phyloP scores from a whole-genome alignment of 2,888 invertebrate genomes.

The Lithophane socia region DNA sequence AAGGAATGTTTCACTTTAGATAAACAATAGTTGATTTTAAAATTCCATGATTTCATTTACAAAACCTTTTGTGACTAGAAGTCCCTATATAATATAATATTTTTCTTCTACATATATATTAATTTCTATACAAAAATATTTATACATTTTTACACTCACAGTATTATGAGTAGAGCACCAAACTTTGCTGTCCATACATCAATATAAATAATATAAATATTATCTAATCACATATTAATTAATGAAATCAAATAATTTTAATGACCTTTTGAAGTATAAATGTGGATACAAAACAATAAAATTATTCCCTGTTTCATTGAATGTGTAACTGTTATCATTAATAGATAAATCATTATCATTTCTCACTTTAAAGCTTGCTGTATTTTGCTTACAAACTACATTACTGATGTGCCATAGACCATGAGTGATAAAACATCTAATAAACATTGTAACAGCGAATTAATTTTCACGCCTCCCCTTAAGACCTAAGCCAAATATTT shows the following conservation, averaged over 20 bases:
- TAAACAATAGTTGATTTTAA: constrained; percentile 18
- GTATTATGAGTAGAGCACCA: constrained; percentile 54
- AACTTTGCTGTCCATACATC: constrained; percentile 40
- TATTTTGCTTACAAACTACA: constrained; percentile 48
- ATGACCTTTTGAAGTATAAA: constrained; percentile 6
- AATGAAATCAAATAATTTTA: constrained; percentile 17
- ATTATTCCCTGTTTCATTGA: constrained; percentile 48
- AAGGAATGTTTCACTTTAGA: constrained; percentile 55
- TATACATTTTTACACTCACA: constrained; percentile 52
- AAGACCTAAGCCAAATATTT: no score
- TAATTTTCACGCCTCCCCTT: no score
- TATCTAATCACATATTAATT: constrained; percentile 29
- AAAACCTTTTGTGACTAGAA: constrained; percentile 64
- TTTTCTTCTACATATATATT: constrained; percentile 41
- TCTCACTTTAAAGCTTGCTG: constrained; percentile 49
- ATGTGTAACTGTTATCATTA: constrained; percentile 12
- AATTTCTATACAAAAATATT: constrained; percentile 61
- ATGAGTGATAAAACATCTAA: background rate
- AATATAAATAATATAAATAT: constrained; percentile 29
- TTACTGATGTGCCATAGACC: constrained; percentile 1
- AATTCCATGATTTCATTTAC: constrained; percentile 42
- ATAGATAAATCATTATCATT: constrained; percentile 17
- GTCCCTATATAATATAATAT: constrained; percentile 48
- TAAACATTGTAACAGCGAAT: no score
- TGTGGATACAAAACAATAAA: constrained; percentile 24